Evolutionary conservation across 2,888 invertebrate genomes (phyloP).

Genomic region (Lumbricus terrestris): DNA sequence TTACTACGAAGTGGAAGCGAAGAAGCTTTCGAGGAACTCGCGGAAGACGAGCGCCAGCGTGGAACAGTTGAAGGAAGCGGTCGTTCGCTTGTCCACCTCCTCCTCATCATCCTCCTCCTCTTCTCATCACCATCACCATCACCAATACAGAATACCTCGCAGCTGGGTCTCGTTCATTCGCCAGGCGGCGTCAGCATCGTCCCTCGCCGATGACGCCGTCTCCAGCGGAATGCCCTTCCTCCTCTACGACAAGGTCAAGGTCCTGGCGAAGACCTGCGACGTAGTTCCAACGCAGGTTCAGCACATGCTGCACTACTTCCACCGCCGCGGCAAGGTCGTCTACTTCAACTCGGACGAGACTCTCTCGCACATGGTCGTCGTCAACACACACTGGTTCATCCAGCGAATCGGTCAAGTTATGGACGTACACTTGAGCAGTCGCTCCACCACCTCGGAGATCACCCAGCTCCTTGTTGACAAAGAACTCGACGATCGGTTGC

Average conservation of each 20-base stretch:
- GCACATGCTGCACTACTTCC: conserved; percentile 40
- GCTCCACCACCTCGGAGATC: conserved; percentile 30
- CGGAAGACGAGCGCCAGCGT: conserved; percentile 39
- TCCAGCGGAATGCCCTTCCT: conserved; percentile 36
- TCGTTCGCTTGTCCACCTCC: conserved; percentile 34
- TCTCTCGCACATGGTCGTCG: conserved; percentile 39
- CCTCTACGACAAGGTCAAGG: conserved; percentile 40
- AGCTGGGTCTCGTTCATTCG: conserved; percentile 40
- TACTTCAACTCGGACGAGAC: conserved; percentile 39
- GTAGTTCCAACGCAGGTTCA: conserved; percentile 39
- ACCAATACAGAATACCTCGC: conserved; percentile 36
- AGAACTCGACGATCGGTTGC: conserved; percentile 37
- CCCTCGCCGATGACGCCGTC: not conserved
- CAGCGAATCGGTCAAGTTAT: conserved; percentile 34
- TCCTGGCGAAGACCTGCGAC: conserved; percentile 39
- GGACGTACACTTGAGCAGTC: conserved; percentile 34
- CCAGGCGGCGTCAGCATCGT: conserved; percentile 32
- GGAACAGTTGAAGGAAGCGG: conserved; percentile 41
- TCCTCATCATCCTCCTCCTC: no score
- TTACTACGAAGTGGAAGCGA: conserved; percentile 40
- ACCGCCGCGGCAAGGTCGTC: conserved; percentile 40
- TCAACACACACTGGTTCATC: conserved; percentile 41
- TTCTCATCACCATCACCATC: no score
- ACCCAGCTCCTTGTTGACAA: conserved; percentile 34
- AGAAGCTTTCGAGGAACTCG: conserved; percentile 35